Evolutionary conservation across 2,113 vertebrate genomes (phyloP).

Genomic region (Formicarius rufipectus): DNA sequence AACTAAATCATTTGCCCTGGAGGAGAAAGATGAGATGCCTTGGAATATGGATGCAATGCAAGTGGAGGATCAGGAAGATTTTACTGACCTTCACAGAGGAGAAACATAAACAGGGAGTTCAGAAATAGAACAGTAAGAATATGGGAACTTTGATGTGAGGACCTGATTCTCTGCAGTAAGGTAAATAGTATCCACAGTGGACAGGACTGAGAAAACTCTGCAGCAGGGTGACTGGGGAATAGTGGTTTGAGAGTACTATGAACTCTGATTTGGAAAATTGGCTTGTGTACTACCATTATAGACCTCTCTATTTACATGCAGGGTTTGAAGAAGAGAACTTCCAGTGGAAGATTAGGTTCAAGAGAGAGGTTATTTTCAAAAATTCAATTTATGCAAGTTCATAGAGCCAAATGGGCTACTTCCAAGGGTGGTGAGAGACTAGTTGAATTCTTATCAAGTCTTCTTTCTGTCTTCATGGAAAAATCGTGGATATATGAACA

Average conservation of each 20-base stretch:
- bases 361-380: background rate
- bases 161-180: background rate
- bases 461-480: background rate
- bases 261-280: background rate
- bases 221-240: background rate
- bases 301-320: background rate
- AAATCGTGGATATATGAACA: background rate
- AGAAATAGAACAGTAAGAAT: background rate
- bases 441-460: background rate
- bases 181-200: background rate
- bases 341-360: background rate
- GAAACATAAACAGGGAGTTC: background rate
- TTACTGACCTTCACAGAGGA: background rate
- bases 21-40: background rate
- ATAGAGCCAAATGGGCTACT: background rate
- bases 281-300: background rate
- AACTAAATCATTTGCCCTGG: background rate
- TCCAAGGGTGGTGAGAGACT: background rate
- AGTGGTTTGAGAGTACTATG: background rate
- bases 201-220: background rate
- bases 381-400: background rate
- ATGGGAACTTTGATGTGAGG: background rate
- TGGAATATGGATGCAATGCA: background rate
- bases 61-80: background rate
- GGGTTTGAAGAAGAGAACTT: background rate